phyloP scores from a whole-genome alignment of 1,140 invertebrate species.

The Solenopsis invicta region DNA sequence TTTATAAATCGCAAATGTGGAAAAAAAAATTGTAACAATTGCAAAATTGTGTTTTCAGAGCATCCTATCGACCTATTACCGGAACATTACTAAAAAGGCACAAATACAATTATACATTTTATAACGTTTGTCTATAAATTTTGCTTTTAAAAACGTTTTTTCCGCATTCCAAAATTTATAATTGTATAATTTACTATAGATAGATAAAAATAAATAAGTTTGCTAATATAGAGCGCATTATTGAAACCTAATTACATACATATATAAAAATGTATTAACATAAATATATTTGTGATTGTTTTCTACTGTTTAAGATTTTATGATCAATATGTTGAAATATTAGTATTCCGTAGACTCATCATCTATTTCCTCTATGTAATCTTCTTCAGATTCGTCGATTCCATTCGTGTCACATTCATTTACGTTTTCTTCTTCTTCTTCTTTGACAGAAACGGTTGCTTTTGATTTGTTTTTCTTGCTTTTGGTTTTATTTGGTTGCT shows the following conservation, averaged over 20 bases:
- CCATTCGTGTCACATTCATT: neutral
- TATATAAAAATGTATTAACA: neutral
- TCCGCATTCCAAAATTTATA: neutral
- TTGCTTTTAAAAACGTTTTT: too few species aligned
- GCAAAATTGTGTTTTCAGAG: constrained; percentile 27
- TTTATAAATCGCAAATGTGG: neutral
- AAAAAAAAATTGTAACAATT: neutral
- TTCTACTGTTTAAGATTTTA: neutral
- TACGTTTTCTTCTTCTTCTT: constrained; percentile 21
- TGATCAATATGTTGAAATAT: neutral
- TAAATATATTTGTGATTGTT: neutral
- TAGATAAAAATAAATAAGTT: constrained; percentile 56
- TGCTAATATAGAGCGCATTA: neutral
- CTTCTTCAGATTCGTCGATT: neutral
- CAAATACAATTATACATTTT: neutral
- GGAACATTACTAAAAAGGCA: neutral
- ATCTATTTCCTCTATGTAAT: neutral
- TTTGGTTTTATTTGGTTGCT: neutral
- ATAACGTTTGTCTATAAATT: too few species aligned
- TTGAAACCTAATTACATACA: neutral
- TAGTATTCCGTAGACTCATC: neutral
- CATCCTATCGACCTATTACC: constrained; percentile 34
- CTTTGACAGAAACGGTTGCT: neutral
- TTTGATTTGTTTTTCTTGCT: too few species aligned
- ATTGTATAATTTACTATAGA: constrained; percentile 21